Base-by-base conservation (phyloP, 1,140 invertebrate species). In the Drosophila rufa region DNA sequence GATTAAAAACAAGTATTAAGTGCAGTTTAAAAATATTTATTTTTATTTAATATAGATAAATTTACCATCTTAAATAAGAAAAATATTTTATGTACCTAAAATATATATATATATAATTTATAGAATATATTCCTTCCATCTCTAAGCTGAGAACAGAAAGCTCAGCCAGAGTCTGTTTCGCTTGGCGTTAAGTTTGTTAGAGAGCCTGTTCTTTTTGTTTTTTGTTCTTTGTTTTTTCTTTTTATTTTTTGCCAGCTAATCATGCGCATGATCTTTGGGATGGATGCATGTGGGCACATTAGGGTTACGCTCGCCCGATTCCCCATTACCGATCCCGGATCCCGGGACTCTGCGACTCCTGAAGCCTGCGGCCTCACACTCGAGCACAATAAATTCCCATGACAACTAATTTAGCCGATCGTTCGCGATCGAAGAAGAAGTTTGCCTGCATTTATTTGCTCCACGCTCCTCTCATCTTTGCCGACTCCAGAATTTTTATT, bases 351-450 rank as follows among this genome's bases (percentile, higher is more conserved):
- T 38, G 8, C 27, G 38, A 38, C 30, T 22, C 46, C 45, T 46
- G 38, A 30, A 61, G 43, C 80, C 60, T 61, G 57, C 22, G 59
- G 36, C 19, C n/a, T 70, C 71, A 68, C 75, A 80, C 79, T 80
- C 74, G 84, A 56, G 83, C 83, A 89, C 85, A 89, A 89, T 89
- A 89, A 89, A 89, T 89, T 89, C 84, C 84, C 84, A 89, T 89
- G 84, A 89, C 85, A 89, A 89, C 85, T 89, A 90, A 89, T 89
- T 89, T 89, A 90, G 84, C 85, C 80, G 68, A 71, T 73, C 67
- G 70, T 48, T 55, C 51, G 66, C 47, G 67, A 60, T 70, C 69
- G 75, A 77, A 56, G 53, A 40, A 56, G 53, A 56, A 77, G 75
- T 77, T 73, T 64, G 75, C 75, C 75, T 78, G 75, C 75, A 77